Evolutionary conservation across 2,888 invertebrate genomes (phyloP), one percentile per base, ranked within the genome.

Genomic region (Rotaria macrura): DNA sequence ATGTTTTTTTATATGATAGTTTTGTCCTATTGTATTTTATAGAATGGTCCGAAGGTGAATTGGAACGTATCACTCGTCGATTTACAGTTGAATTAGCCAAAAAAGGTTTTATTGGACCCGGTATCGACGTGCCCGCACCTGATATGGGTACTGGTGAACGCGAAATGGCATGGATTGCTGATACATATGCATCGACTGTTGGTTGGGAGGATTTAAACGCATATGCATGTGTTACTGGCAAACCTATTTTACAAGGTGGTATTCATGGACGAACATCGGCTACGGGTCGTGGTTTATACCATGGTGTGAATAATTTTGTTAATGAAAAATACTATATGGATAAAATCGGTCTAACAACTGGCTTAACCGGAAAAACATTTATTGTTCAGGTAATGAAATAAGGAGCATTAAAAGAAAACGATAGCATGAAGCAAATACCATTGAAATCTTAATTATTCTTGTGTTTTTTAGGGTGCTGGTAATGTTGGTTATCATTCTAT

Each of bases 91-190:
- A 99, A 91, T 93, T 99, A 89, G 95, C 96, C 86, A 99, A 98
- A 92, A 97, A 97, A 90, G 96, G 96, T 89, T 96, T 96, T 91
- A 95, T 95, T 90, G 95, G 97, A 88, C 97, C 98, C 86, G 97
- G 96, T 87, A 94, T 98, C 86, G 98, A 98, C 91, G 97, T 98
- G n/a, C 97, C 97, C n/a, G 98, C 97, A 83, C 98, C 98, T 2
- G 98, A 98, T 92, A 96, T 98, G 94, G 97, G 97, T 85, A 98
- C 97, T 0, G 95, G 97, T 65, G 96, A 96, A 90, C 93, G 97
- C 43, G 97, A 97, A 92, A 91, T 91, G 91, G 95, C 95, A 87
- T 99, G 97, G 97, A 95, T 98, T 89, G 96, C 97, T 0, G 97
- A 99, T 92, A 97, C 97, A 0, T 99, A 96, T 91, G 94, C 95